Evolutionary conservation across 2,888 invertebrate species (phyloP), one percentile per base, ranked within the genome.

Genomic region (Tetranychus truncatus): DNA sequence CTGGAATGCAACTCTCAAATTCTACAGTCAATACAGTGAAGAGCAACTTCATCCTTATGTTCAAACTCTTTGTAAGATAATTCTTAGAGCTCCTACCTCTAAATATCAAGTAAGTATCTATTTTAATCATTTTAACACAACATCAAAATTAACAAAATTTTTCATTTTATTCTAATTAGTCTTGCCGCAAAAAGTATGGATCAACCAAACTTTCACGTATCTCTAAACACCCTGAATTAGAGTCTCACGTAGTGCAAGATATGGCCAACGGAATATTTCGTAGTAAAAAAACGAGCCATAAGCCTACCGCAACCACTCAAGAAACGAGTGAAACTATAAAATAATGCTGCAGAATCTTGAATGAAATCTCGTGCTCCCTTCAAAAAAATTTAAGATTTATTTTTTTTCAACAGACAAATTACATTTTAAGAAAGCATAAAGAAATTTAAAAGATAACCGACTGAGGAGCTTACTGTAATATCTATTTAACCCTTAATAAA

Each of bases 1-100:
- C 66, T 92, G 92, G 94, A 89, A 88, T 1, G 85, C 87, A 18
- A 89, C 89, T 0, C 82, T 95, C 76, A 84, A 84, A 8, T 88
- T 88, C 82, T 92, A 93, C 82, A 89, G 92, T 9, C 87, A 87
- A 1, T 93, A 94, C 81, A 83, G 85, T 0, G 85, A 89, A 21
- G 83, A 86, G 1, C 87, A 91, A 74, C 84, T 95, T 72, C 83
- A 87, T 71, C 88, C 89, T 0, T 86, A 89, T 34, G 86, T 91
- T 21, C 84, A 85, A 72, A 86, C 88, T 78, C 84, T 94, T 77
- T 91, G 92, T 0, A 84, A 84, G 75, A 83, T 91, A 75, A 86
- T 92, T 7, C 81, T 86, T 0, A 87, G 87, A 81, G 87, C 88
- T n/a, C 87, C 89, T 18, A 86, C 85, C 34, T 87, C 88, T 20